These are phyloP conservation scores for Hartigia nigra DNA, from an alignment of 2,888 invertebrate species.

Conservation along the genomic window DNA sequence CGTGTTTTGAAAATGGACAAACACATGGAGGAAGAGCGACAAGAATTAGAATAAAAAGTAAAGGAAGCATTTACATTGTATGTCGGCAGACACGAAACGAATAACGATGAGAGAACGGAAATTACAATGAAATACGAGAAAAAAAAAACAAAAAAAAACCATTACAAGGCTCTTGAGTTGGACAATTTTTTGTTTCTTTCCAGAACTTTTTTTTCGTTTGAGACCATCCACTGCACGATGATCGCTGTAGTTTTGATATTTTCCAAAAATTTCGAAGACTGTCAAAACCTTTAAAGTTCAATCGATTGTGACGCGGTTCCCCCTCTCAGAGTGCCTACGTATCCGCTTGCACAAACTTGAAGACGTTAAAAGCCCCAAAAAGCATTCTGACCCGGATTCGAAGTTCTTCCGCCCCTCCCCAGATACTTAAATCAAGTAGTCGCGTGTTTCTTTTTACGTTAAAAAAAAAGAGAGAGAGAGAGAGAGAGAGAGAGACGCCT, in stretches of 20 bases:
- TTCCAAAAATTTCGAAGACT: not conserved
- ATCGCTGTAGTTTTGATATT: not conserved
- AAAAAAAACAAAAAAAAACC: not conserved
- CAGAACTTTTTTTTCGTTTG: too few species aligned
- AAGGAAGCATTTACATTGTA: not conserved
- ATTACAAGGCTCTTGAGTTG: not conserved
- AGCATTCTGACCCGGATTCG: not conserved
- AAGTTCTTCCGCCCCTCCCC: not conserved
- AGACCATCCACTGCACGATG: too few species aligned
- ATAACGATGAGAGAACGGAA: not conserved
- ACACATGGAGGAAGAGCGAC: not conserved
- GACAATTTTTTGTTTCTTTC: too few species aligned
- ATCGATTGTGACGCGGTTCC: not conserved
- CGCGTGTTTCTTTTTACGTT: not conserved
- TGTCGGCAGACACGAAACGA: not conserved
- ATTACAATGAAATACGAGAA: not conserved
- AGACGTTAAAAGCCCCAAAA: not conserved
- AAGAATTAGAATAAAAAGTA: not conserved
- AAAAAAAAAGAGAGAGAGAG: not conserved
- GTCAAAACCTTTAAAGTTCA: not conserved
- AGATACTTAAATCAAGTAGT: not conserved
- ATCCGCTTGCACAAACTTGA: not conserved
- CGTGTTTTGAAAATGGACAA: not conserved
- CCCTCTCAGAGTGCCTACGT: too few species aligned
- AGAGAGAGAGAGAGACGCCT: not conserved